Percentiles rank a stretch among this genome's conserved stretches.
Evolutionary conservation across 2,888 invertebrate genomes (phyloP).

Genomic region (Phasia obesa): DNA sequence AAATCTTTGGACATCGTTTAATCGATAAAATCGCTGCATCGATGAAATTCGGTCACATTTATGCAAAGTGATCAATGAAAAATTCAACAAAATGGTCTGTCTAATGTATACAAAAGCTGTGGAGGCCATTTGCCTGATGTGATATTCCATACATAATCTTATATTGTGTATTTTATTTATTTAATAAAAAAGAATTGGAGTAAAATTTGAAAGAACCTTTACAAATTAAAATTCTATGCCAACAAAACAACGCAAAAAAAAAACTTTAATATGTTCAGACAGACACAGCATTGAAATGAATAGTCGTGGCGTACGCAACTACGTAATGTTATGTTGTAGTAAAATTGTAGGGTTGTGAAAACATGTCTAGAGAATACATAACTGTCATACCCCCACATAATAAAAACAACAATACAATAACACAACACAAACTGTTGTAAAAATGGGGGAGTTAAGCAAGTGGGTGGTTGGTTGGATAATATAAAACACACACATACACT

Average conservation of each 20-base stretch:
- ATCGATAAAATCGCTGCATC: neutral
- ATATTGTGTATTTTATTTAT: too few species aligned
- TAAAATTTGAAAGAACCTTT: too few species aligned
- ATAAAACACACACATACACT: neutral
- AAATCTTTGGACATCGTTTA: too few species aligned
- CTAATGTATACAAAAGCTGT: too few species aligned
- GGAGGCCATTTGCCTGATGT: too few species aligned
- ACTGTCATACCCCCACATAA: slow-evolving; percentile 41
- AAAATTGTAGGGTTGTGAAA: slow-evolving; percentile 33
- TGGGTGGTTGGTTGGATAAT: slow-evolving; percentile 51
- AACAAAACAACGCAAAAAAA: slow-evolving; percentile 1
- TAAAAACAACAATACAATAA: slow-evolving; percentile 36
- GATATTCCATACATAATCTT: too few species aligned
- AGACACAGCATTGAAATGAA: slow-evolving; percentile 33
- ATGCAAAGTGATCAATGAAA: too few species aligned
- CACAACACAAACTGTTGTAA: slow-evolving; percentile 45
- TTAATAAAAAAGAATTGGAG: too few species aligned
- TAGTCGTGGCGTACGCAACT: neutral
- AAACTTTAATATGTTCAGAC: slow-evolving; percentile 27
- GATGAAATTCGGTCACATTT: too few species aligned
- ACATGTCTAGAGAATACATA: slow-evolving; percentile 58
- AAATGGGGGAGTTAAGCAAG: slow-evolving; percentile 52
- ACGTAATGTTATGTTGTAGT: slow-evolving; percentile 6
- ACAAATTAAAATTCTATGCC: slow-evolving; percentile 13
- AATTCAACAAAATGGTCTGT: too few species aligned